Evolutionary conservation across 92 coral and sea anemone species (phyloP), one percentile per base, ranked within the genome.

Genomic region (Parazoanthus swiftii): DNA sequence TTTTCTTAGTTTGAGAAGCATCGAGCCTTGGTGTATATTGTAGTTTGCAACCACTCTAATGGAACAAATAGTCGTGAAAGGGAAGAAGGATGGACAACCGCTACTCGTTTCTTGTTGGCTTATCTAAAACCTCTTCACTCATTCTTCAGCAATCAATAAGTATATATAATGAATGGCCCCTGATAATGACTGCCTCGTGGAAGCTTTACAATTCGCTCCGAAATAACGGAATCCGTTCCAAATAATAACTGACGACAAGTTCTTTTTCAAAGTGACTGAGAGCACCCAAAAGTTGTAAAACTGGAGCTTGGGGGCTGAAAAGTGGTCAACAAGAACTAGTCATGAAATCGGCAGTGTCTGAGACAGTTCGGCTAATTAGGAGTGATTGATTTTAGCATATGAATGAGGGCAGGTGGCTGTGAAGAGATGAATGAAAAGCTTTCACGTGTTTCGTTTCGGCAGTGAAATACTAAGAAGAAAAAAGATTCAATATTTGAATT

Each of bases 341-440:
- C 72, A 29, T 43, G 39, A 84, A 68, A 72, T 72, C 79, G 42
- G 66, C 18, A 70, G 59, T 72, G 68, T 84, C 79, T 14, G 35
- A n/a, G n/a, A 51, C 65, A 13, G 10, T 18, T 29, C 44, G 79
- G 79, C 79, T 82, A 84, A 84, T 72, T 84, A 71, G 6, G 36
- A 71, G 78, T 70, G 87, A 70, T 74, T 48, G 67, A 75, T 82
- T 54, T 84, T 84, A 71, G 78, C 87, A 84, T 84, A 84, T 84
- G 87, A 84, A 84, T 84, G 79, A 72, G 10, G 14, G 63, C 87
- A 84, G 87, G 87, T 84, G 87, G 87, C 15, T 84, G 58, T 36
- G 29, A 44, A 35, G 79, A 84, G 66, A 84, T 84, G 87, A 84
- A 84, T 84, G 87, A 71, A 84, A 48, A 20, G 46, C 63, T 84